Conservation (phyloP, 1,140 invertebrate species). For the Musca vetustissima region DNA sequence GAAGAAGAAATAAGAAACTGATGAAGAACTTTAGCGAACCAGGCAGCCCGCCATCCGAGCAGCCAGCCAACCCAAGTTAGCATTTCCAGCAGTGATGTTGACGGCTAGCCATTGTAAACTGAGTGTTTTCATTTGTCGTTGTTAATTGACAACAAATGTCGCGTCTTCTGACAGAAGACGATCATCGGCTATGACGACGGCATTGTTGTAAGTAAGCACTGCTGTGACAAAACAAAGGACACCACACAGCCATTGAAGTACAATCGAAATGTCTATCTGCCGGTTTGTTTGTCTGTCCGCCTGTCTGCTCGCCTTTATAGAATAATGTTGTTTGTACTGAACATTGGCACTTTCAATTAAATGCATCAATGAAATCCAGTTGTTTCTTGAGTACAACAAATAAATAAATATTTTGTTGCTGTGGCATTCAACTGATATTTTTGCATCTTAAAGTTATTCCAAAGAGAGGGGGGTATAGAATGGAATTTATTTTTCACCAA, state of each 20-base stretch:
- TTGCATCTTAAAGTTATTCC: too few relatives aligned
- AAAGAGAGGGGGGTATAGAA: too few relatives aligned
- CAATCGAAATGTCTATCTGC: neutral
- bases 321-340: neutral
- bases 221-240: neutral
- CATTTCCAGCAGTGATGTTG: neutral
- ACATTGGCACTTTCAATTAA: too few relatives aligned
- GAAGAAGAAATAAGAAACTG: too few relatives aligned
- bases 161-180: constrained; percentile 17
- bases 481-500: too few relatives aligned
- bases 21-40: too few relatives aligned
- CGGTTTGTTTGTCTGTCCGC: too few relatives aligned
- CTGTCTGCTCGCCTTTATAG: neutral
- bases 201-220: neutral
- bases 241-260: neutral
- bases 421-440: too few relatives aligned
- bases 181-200: neutral
- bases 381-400: too few relatives aligned
- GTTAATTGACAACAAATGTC: constrained; percentile 24
- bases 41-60: too few relatives aligned
- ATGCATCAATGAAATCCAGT: too few relatives aligned
- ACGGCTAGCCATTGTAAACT: neutral
- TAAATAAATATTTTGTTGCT: too few relatives aligned
- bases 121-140: constrained; percentile 20
- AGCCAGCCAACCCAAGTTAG: neutral